Conservation (phyloP, 2,797 vertebrate species). For the Amblyraja radiata region DNA sequence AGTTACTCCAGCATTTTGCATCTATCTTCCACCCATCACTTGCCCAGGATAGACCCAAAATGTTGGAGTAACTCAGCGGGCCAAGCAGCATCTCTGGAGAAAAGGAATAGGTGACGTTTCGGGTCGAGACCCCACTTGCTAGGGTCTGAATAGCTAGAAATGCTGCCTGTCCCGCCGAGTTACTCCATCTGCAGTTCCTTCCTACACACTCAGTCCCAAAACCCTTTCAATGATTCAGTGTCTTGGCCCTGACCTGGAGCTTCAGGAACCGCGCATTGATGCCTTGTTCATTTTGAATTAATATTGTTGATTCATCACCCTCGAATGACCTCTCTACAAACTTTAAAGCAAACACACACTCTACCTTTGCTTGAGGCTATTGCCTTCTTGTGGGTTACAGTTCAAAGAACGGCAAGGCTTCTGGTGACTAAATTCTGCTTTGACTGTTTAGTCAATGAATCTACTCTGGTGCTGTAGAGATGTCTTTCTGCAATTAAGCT, state of each 20-base stretch:
- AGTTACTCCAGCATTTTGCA: too few relatives aligned
- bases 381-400: not conserved
- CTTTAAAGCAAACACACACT: not conserved
- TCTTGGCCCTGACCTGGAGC: not conserved
- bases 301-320: not conserved
- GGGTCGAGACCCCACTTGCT: too few relatives aligned
- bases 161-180: too few relatives aligned
- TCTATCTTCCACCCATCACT: too few relatives aligned
- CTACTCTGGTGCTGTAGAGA: not conserved
- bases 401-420: not conserved
- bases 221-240: not conserved
- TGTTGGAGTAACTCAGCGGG: too few relatives aligned
- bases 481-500: not conserved
- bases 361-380: not conserved
- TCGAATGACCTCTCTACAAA: not conserved
- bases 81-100: too few relatives aligned
- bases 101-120: too few relatives aligned
- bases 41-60: too few relatives aligned
- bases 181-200: too few relatives aligned
- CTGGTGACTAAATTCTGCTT: not conserved
- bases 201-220: not conserved
- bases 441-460: not conserved
- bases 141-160: too few relatives aligned
- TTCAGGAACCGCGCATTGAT: not conserved
- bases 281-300: not conserved